These are phyloP conservation scores for Rhincodon typus DNA, from an alignment of 2,797 vertebrate genomes.

Conservation along the genomic window DNA sequence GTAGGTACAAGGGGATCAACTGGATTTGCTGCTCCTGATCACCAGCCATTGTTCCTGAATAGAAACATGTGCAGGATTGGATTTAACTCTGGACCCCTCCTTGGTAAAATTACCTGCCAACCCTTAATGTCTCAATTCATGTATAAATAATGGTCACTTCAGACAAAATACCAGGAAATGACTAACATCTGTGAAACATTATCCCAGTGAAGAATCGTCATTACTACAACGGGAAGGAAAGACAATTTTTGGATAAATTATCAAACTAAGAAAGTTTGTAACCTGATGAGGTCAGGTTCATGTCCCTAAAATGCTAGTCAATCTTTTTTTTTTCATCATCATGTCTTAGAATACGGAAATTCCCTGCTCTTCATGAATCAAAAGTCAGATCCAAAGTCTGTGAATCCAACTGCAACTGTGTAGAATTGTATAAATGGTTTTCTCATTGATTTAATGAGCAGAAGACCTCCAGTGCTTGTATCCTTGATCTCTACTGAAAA, in stretches of 20 bases:
- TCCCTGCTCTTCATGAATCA: neutral
- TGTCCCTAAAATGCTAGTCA: neutral
- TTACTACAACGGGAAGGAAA: neutral
- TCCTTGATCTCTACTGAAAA: neutral
- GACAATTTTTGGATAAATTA: neutral
- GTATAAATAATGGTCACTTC: neutral
- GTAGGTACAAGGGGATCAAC: no score
- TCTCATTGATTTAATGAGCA: neutral
- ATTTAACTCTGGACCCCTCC: no score
- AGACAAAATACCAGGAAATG: neutral
- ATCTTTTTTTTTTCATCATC: neutral
- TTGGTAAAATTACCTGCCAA: neutral
- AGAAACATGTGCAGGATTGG: no score
- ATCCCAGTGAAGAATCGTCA: neutral
- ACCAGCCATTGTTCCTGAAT: no score
- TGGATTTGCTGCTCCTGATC: no score
- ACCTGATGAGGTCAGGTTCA: neutral
- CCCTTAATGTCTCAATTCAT: neutral
- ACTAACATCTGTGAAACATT: neutral
- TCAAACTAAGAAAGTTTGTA: neutral
- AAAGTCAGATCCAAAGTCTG: neutral
- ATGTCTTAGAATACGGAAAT: neutral
- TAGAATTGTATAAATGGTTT: neutral
- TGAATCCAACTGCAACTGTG: neutral
- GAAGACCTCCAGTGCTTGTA: neutral